Evolutionary conservation across 2,113 vertebrate species (phyloP), one percentile per base, ranked within the genome.

Genomic region (Melanostigma gelatinosum): DNA sequence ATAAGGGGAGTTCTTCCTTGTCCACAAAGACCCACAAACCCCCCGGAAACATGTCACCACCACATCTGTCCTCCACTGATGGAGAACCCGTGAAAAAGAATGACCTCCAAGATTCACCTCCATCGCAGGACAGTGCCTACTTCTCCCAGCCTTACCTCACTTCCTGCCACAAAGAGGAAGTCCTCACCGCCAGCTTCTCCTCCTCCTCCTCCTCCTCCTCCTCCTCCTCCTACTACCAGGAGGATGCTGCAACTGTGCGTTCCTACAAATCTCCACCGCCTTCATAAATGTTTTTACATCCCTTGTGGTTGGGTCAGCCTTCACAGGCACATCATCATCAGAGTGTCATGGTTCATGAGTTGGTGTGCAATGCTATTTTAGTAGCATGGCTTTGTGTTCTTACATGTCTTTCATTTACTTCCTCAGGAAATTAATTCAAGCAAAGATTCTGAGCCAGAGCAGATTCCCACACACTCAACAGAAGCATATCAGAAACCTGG

Each of bases 71-170:
- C 42, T 55, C 75, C 44, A 68, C 65, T 8, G 84, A 75, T 22
- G 71, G n/a, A 60, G 55, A 24, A 27, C 4, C 46, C 3, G 83
- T 80, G 4, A 64, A 72, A 38, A 40, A 36, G 4, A 63, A 84
- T 6, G 40, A 66, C 0, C 85, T 85, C 3, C 79, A 90, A 6
- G 91, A 91, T 16, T 89, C 91, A 0, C 91, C 87, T 1, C 71
- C 82, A 0, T 91, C 92, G 13, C 88, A 40, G 77, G 94, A 95
- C 80, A 95, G 94, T 0, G 92, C 91, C 4, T 95, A 94, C 73
- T 94, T 94, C 81, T 95, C 91, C 2, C 88, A 86, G 79, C 67
- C 91, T 48, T 0, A 0, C 50, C 50, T 68, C 57, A 48, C 44
- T 12, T 72, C 78, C 44, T 72, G 34, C 22, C 38, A 76, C 13